Evolutionary conservation across 2,888 invertebrate genomes (phyloP).

Genomic region (Tetragonula carbonaria): DNA sequence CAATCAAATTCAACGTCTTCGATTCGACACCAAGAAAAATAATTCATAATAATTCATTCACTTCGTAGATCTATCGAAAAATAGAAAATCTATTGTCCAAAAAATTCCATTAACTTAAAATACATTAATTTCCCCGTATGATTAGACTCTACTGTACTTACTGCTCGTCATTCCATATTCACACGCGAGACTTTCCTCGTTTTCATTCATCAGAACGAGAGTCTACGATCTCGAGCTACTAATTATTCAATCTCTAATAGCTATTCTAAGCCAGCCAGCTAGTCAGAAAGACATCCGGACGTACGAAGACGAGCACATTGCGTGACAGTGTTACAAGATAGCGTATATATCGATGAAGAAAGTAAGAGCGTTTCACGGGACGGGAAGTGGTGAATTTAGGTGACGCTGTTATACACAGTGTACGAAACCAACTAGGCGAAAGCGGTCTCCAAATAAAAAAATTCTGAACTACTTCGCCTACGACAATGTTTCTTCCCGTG

Average conservation of each 20-base stretch:
- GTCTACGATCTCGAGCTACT: background rate
- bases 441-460: conserved; percentile 56
- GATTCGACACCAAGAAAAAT: too few species aligned
- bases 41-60: too few species aligned
- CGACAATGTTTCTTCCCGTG: conserved; percentile 51
- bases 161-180: background rate
- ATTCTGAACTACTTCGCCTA: conserved; percentile 35
- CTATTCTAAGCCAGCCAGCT: background rate
- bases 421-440: conserved; percentile 60
- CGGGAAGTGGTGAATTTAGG: conserved; percentile 68
- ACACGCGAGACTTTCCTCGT: background rate
- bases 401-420: conserved; percentile 46
- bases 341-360: conserved; percentile 64
- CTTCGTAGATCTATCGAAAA: too few species aligned
- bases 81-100: too few species aligned
- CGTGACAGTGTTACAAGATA: conserved; percentile 51
- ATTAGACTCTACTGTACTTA: background rate
- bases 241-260: background rate
- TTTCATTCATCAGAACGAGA: background rate
- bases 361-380: conserved; percentile 71
- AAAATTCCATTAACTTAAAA: too few species aligned
- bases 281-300: background rate
- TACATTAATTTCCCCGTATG: background rate
- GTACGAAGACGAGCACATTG: conserved; percentile 25
- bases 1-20: too few species aligned